A percentile compares a stretch with the other conserved stretches of the same genome.
These are phyloP conservation scores for Rhinolophus ferrumequinum DNA, from an alignment of 2,113 vertebrate genomes.

Conservation along the genomic window DNA sequence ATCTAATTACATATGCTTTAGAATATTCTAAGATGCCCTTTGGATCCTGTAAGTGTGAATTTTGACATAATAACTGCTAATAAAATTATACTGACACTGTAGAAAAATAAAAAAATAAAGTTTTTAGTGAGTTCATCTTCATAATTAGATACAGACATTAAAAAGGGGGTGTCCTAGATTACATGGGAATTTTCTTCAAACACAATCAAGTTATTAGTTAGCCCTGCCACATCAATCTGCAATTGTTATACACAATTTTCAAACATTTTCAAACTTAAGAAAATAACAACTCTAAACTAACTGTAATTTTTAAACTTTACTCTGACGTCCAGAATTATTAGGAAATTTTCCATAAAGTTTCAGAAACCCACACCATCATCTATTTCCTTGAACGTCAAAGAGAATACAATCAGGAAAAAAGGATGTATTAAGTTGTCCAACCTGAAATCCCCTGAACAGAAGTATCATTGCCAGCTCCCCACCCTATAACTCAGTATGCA, in stretches of 20 bases:
- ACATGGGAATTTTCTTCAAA: background rate
- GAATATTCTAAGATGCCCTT: conserved; percentile 68
- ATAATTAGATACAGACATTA: background rate
- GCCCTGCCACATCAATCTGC: background rate
- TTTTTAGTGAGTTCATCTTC: conserved; percentile 38
- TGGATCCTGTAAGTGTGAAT: conserved; percentile 71
- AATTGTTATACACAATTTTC: background rate
- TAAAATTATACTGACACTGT: conserved; percentile 74
- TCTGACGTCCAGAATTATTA: background rate
- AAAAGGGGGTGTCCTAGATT: background rate
- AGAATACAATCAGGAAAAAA: background rate
- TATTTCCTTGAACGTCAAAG: conserved; percentile 25
- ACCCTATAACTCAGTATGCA: background rate
- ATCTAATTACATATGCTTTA: conserved; percentile 42
- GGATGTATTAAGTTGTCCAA: background rate
- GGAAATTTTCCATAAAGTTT: background rate
- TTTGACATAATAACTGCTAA: conserved; percentile 72
- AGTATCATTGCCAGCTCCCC: background rate
- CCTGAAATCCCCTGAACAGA: conserved; percentile 3
- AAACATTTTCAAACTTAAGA: conserved; percentile 30
- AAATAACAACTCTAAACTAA: conserved; percentile 26
- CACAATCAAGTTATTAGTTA: conserved; percentile 6
- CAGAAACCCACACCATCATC: background rate
- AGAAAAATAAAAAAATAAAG: background rate
- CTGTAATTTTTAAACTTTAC: background rate